A percentile compares a stretch with the other conserved stretches of the same genome.
phyloP scores from a whole-genome alignment of 2,888 invertebrate species.

The Andrena haemorrhoa region DNA sequence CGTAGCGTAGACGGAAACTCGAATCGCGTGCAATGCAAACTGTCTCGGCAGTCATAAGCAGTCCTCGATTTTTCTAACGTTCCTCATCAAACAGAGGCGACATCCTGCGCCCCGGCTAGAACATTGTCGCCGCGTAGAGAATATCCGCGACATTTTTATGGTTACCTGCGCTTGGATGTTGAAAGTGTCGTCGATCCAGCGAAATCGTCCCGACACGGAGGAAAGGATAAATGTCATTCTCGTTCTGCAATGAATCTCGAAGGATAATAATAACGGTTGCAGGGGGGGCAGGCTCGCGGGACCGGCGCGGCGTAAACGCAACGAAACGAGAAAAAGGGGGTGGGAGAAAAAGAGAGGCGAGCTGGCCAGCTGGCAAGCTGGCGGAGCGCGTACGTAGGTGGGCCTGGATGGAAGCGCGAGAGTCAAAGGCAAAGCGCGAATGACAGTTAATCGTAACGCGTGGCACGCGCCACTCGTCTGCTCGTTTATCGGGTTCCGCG shows the following conservation, averaged over 20 bases:
- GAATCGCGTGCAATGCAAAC: constrained; percentile 15
- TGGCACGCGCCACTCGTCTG: constrained; percentile 77
- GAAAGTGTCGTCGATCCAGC: too few species aligned
- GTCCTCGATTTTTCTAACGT: constrained; percentile 6
- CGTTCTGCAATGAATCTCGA: too few species aligned
- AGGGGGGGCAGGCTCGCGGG: background rate
- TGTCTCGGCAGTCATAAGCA: constrained; percentile 2
- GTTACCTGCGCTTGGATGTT: background rate
- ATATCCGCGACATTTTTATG: background rate
- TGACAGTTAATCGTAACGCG: constrained; percentile 81
- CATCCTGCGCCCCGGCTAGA: background rate
- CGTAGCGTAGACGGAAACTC: background rate
- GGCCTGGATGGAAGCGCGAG: constrained; percentile 51
- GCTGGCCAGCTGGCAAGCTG: background rate
- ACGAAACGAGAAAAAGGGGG: background rate
- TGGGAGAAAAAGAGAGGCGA: constrained; percentile 11
- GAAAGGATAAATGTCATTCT: too few species aligned
- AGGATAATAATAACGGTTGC: too few species aligned
- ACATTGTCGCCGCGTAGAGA: background rate
- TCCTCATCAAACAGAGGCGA: background rate
- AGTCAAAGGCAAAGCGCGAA: constrained; percentile 75
- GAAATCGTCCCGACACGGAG: too few species aligned
- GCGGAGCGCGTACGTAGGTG: constrained; percentile 39
- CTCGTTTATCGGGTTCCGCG: constrained; percentile 75
- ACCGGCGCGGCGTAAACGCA: background rate